These are phyloP conservation scores for Dioctria linearis DNA, from an alignment of 2,888 invertebrate species.

Conservation along the genomic window DNA sequence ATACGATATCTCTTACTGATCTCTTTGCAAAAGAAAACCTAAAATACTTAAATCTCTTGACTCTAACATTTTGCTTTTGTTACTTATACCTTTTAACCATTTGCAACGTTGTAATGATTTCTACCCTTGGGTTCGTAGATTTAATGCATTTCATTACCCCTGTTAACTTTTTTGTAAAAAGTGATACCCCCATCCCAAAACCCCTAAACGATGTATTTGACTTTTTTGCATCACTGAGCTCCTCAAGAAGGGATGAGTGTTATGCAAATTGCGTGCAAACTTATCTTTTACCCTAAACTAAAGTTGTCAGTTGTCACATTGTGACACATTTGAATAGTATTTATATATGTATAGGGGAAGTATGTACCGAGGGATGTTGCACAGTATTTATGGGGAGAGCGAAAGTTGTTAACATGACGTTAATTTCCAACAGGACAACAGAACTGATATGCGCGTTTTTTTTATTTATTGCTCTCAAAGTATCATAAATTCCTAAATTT, in stretches of 20 bases:
- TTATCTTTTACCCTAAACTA: slow-evolving; percentile 34
- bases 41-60: neutral
- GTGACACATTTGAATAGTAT: slow-evolving; percentile 4
- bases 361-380: neutral
- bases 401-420: slow-evolving; percentile 54
- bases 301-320: slow-evolving; percentile 50
- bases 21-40: too few species aligned
- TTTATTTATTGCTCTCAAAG: slow-evolving; percentile 18
- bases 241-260: slow-evolving; percentile 25
- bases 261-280: slow-evolving; percentile 43
- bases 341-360: slow-evolving; percentile 3
- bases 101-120: slow-evolving; percentile 18
- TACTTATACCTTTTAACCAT: slow-evolving; percentile 16
- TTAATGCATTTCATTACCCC: slow-evolving; percentile 20
- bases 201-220: slow-evolving; percentile 44
- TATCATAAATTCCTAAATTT: slow-evolving; percentile 38
- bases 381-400: slow-evolving; percentile 37
- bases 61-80: slow-evolving; percentile 15
- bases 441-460: slow-evolving; percentile 23
- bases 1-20: too few species aligned
- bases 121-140: slow-evolving; percentile 9
- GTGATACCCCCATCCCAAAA: slow-evolving; percentile 21
- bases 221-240: slow-evolving; percentile 47
- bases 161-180: slow-evolving; percentile 7
- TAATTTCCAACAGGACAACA: slow-evolving; percentile 52